Percentiles rank a stretch among this genome's conserved stretches.
Conservation (phyloP, 2,888 invertebrate genomes). For the Leucophora obtusa region DNA sequence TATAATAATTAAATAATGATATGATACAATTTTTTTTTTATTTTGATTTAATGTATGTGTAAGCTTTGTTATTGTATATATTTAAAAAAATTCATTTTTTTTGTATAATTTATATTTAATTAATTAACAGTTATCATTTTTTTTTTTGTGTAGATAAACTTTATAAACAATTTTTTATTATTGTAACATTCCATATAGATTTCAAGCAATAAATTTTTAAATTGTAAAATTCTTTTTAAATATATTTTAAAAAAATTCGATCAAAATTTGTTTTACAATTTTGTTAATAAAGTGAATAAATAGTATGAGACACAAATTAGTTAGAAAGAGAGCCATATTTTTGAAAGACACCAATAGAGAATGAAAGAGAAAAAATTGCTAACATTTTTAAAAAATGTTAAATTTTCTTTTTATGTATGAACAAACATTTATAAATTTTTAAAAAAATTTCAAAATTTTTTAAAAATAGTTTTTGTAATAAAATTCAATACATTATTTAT, state of each 20-base stretch:
- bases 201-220: constrained; percentile 32
- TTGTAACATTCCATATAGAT: constrained; percentile 58
- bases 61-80: not conserved
- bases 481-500: constrained; percentile 42
- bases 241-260: constrained; percentile 55
- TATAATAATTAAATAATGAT: constrained; percentile 44
- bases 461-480: not conserved
- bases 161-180: constrained; percentile 36
- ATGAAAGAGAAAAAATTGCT: constrained; percentile 1
- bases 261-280: constrained; percentile 41
- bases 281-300: not conserved
- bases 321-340: constrained; percentile 11
- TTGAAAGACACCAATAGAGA: constrained; percentile 31
- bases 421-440: constrained; percentile 25
- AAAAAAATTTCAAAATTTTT: constrained; percentile 22
- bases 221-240: constrained; percentile 21
- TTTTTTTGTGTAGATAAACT: constrained; percentile 28
- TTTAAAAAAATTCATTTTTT: constrained; percentile 9
- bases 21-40: constrained; percentile 59
- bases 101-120: constrained; percentile 17
- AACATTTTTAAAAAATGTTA: constrained; percentile 50
- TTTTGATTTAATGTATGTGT: not conserved
- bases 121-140: constrained; percentile 14
- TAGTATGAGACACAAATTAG: constrained; percentile 30
- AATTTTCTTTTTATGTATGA: constrained; percentile 16